Conservation (phyloP, 92 coral and sea anemone genomes). For the Blastomussa wellsi region DNA sequence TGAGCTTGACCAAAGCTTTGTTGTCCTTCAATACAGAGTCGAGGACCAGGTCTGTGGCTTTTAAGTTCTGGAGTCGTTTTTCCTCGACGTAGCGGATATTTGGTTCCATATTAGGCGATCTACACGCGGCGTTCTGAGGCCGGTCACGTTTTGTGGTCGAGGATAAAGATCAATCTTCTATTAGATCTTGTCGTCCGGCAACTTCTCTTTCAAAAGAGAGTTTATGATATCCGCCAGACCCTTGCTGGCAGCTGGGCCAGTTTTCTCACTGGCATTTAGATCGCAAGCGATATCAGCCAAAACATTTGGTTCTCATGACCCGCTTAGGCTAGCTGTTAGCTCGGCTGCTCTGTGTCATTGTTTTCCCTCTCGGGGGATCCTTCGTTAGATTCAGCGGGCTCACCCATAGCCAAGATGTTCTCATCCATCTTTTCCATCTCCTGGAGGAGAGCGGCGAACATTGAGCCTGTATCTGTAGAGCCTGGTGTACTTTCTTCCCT, state of each 20-base stretch:
- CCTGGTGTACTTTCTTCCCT: too few relatives aligned
- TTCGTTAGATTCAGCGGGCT: too few relatives aligned
- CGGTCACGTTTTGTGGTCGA: slow-evolving; percentile 32
- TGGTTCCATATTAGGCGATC: slow-evolving; percentile 59
- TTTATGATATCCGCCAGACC: too few relatives aligned
- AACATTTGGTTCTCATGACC: slow-evolving; percentile 15
- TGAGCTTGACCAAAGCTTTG: not conserved
- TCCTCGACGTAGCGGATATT: slow-evolving; percentile 41
- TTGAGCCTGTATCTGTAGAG: too few relatives aligned
- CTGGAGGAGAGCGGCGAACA: too few relatives aligned
- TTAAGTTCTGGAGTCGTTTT: slow-evolving; percentile 51
- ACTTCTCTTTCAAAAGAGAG: slow-evolving; percentile 5
- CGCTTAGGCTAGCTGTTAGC: slow-evolving; percentile 34
- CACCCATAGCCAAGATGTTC: too few relatives aligned
- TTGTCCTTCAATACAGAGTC: slow-evolving; percentile 35
- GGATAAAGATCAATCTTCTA: too few relatives aligned
- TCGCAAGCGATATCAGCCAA: too few relatives aligned
- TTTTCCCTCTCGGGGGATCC: too few relatives aligned
- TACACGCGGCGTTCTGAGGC: slow-evolving; percentile 57
- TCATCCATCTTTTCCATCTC: too few relatives aligned
- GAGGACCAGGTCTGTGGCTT: slow-evolving; percentile 49
- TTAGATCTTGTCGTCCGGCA: slow-evolving; percentile 48
- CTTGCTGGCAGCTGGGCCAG: slow-evolving; percentile 35
- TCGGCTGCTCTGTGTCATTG: slow-evolving; percentile 6
- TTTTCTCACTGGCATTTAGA: slow-evolving; percentile 59